Percentiles rank a stretch among this genome's conserved stretches.
phyloP scores from a whole-genome alignment of 37 sponge, comb jelly and placozoan genomes.

The Agelas oroides region DNA sequence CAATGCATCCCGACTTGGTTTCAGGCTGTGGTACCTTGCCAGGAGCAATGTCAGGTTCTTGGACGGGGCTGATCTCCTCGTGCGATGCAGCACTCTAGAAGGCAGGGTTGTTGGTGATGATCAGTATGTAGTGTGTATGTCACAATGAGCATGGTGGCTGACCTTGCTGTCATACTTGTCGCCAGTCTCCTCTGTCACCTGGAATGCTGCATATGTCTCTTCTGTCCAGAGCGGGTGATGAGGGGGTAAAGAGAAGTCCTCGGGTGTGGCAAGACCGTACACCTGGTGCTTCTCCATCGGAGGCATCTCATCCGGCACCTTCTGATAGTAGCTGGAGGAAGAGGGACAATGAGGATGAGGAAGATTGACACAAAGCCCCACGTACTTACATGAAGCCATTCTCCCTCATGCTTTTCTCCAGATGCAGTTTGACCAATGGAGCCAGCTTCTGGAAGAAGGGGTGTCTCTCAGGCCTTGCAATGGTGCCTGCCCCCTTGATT shows the following conservation, averaged over 20 bases:
- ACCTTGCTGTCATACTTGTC: conserved; percentile 70
- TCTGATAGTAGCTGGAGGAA: conserved; percentile 89
- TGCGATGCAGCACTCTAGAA: conserved; percentile 62
- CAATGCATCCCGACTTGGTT: conserved; percentile 83
- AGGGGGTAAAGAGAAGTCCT: conserved; percentile 90
- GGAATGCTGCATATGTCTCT: conserved; percentile 83
- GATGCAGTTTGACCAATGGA: conserved; percentile 80
- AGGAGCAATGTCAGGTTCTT: conserved; percentile 90
- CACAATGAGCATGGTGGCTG: background rate
- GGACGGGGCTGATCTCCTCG: conserved; percentile 90
- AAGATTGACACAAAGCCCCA: conserved; percentile 92
- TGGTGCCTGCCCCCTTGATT: conserved; percentile 88
- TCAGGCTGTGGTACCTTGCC: conserved; percentile 76
- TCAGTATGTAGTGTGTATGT: background rate
- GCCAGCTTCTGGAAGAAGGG: conserved; percentile 97
- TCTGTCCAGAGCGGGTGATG: conserved; percentile 94
- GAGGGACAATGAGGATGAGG: background rate
- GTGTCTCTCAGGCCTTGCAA: conserved; percentile 90
- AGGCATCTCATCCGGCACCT: conserved; percentile 91
- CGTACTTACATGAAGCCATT: conserved; percentile 98
- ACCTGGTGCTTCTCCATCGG: conserved; percentile 85
- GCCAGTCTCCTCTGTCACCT: conserved; percentile 50
- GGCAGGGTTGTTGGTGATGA: too few species aligned
- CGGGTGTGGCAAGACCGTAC: conserved; percentile 93
- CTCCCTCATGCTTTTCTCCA: conserved; percentile 93